A percentile compares a stretch with the other conserved stretches of the same genome.
These are phyloP conservation scores for Triops cancriformis DNA, from an alignment of 1,140 invertebrate genomes.

Conservation along the genomic window DNA sequence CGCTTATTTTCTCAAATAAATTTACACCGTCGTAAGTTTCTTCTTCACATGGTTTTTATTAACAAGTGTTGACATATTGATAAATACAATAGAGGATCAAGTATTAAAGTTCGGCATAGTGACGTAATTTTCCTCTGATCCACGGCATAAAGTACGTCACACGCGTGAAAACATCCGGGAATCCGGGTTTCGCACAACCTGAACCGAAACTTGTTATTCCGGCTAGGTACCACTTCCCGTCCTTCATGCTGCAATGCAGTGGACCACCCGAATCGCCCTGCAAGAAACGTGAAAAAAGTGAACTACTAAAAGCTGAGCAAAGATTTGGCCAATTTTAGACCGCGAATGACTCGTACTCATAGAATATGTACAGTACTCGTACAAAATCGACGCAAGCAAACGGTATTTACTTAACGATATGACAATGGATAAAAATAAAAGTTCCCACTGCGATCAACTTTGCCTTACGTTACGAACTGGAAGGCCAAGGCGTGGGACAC, in stretches of 20 bases:
- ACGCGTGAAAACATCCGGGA: conserved; percentile 47
- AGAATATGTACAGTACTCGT: background rate
- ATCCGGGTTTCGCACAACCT: conserved; percentile 63
- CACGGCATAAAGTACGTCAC: conserved; percentile 74
- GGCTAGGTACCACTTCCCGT: conserved; percentile 75
- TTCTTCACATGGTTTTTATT: background rate
- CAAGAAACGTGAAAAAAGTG: conserved; percentile 33
- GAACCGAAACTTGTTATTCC: conserved; percentile 85
- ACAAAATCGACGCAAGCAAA: background rate
- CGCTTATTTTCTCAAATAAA: too few species aligned
- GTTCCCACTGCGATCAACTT: too few species aligned
- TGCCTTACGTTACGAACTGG: too few species aligned
- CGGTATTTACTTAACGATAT: too few species aligned
- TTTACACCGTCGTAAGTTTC: background rate
- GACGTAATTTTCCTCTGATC: conserved; percentile 48
- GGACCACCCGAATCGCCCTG: conserved; percentile 80
- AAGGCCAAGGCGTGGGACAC: too few species aligned
- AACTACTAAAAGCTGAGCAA: background rate
- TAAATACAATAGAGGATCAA: background rate
- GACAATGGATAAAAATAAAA: too few species aligned
- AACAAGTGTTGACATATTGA: background rate
- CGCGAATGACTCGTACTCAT: background rate
- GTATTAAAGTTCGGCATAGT: background rate
- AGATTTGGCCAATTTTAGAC: background rate
- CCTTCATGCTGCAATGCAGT: conserved; percentile 58